Evolutionary conservation across 1,140 invertebrate species (phyloP).

Genomic region (Ptiloglossa arizonensis): DNA sequence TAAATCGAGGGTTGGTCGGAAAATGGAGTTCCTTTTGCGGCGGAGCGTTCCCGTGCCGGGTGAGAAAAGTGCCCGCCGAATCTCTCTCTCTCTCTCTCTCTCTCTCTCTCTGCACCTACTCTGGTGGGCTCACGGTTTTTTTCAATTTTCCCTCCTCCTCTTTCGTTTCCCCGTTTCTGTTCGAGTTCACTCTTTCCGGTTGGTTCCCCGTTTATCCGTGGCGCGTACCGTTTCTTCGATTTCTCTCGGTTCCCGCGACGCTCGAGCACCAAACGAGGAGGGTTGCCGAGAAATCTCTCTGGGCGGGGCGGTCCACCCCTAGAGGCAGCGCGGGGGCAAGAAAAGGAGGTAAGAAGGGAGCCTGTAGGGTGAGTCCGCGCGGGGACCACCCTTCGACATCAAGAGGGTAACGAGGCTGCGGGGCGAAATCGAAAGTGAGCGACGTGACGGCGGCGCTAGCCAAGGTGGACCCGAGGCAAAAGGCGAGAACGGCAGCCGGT

Average conservation of each 20-base stretch:
- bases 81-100: conserved; percentile 4
- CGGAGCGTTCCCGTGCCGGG: conserved; percentile 55
- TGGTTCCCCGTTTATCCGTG: conserved; percentile 22
- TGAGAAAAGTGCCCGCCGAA: conserved; percentile 60
- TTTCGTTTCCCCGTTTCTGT: conserved; percentile 3
- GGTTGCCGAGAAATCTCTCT: conserved; percentile 62
- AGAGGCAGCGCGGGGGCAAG: conserved; percentile 70
- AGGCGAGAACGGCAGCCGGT: conserved; percentile 21
- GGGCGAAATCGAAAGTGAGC: conserved; percentile 76
- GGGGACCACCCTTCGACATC: conserved; percentile 66
- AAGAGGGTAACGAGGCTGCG: conserved; percentile 73
- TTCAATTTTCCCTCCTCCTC: not conserved
- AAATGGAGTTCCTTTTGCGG: conserved; percentile 74
- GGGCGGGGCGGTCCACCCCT: conserved; percentile 73
- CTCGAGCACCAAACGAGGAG: conserved; percentile 40
- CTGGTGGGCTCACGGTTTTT: no score
- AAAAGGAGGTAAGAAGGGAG: conserved; percentile 65
- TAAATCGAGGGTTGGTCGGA: conserved; percentile 60
- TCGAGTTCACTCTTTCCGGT: conserved; percentile 5
- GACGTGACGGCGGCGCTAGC: conserved; percentile 37
- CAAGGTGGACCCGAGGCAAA: conserved; percentile 52
- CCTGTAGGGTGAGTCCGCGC: conserved; percentile 50
- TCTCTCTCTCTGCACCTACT: not conserved
- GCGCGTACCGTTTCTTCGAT: conserved; percentile 24
- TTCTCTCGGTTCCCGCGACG: not conserved